Percentiles rank a stretch among this genome's conserved stretches.
Conservation (phyloP, 2,888 invertebrate species). For the Lasioglossum pauxillum region DNA sequence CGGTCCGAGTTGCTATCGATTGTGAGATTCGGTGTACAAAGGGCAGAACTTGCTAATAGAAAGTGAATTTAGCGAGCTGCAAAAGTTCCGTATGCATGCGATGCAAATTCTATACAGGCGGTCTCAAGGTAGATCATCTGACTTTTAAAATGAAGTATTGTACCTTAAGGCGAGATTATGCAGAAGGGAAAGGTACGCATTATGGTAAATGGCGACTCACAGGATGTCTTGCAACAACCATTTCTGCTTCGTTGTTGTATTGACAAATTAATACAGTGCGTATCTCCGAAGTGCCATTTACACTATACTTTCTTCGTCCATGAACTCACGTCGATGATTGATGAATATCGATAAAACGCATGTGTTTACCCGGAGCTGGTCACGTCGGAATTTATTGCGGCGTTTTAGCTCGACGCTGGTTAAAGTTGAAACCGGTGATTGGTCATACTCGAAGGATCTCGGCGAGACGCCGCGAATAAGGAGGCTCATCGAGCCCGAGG, state of each 20-base stretch:
- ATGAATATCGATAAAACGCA: neutral
- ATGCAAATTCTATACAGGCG: neutral
- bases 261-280: neutral
- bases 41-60: neutral
- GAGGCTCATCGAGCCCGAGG: slow-evolving; percentile 62
- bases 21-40: neutral
- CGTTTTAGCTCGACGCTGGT: neutral
- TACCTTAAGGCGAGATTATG: neutral
- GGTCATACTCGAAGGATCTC: slow-evolving; percentile 52
- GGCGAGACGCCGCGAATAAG: slow-evolving; percentile 20
- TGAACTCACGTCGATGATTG: neutral
- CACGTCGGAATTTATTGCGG: neutral
- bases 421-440: slow-evolving; percentile 25
- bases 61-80: neutral
- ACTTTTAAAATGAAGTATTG: neutral
- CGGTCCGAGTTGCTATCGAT: neutral
- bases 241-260: neutral
- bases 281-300: neutral
- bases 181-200: neutral
- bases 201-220: neutral
- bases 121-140: neutral
- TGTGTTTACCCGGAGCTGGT: neutral
- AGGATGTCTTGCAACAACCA: neutral
- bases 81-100: neutral
- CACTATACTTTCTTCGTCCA: neutral